Percentiles rank a stretch among this genome's conserved stretches.
phyloP scores from a whole-genome alignment of 2,797 vertebrate species.

The Channallabes apus region DNA sequence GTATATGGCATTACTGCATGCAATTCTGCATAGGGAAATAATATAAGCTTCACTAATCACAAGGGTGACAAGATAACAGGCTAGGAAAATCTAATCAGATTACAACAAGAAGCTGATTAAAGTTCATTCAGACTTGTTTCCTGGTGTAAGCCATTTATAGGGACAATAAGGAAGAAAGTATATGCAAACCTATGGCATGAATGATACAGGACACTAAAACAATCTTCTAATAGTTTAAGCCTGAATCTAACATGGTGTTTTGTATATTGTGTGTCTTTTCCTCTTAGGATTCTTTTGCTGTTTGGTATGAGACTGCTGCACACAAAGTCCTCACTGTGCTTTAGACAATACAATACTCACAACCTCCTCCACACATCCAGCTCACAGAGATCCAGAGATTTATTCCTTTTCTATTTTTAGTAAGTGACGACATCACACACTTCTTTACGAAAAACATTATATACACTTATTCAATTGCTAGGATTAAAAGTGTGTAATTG shows the following conservation, averaged over 20 bases:
- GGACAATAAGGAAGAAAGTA: background rate
- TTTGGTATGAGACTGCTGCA: background rate
- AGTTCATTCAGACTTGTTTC: background rate
- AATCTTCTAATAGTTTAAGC: background rate
- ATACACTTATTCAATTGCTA: background rate
- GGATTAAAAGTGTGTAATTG: constrained; percentile 29
- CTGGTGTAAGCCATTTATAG: constrained; percentile 5
- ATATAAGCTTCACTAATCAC: background rate
- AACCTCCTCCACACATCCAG: background rate
- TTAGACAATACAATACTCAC: background rate
- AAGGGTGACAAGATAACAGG: background rate
- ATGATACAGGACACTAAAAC: background rate
- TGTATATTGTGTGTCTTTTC: background rate
- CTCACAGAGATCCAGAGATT: background rate
- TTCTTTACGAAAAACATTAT: background rate
- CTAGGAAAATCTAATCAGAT: background rate
- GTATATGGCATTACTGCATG: background rate
- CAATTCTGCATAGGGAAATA: background rate
- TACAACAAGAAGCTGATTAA: constrained; percentile 3
- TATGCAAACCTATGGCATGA: background rate
- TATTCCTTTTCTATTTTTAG: background rate
- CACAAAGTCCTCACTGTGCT: constrained; percentile 14
- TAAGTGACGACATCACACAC: background rate
- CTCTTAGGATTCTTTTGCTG: background rate
- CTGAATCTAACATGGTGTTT: background rate